Conservation (phyloP, 2,888 invertebrate species). For the Tenodera sinensis region DNA sequence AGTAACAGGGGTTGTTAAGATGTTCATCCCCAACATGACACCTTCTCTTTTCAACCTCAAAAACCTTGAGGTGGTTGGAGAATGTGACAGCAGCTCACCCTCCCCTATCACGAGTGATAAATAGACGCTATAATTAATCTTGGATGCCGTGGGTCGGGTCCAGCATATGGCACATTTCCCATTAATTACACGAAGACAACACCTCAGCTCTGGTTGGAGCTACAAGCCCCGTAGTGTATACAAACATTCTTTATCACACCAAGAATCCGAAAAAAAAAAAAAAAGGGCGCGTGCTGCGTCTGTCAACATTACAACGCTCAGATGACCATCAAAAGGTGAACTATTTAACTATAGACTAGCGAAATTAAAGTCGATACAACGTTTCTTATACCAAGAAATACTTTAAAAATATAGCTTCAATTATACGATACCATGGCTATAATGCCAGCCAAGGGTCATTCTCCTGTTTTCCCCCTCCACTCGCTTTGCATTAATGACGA, state of each 20-base stretch:
- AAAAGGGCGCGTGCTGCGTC: not conserved
- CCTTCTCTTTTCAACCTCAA: not conserved
- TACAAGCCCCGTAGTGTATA: not conserved
- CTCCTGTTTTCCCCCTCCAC: too few species aligned
- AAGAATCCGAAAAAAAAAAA: not conserved
- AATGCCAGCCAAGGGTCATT: too few species aligned
- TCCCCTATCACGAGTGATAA: conserved; percentile 16
- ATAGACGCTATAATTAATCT: conserved; percentile 24
- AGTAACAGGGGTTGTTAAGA: not conserved
- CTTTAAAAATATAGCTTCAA: too few species aligned
- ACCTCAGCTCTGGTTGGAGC: not conserved
- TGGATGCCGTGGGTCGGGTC: not conserved
- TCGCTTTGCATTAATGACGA: too few species aligned
- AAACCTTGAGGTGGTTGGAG: not conserved
- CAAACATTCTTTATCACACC: not conserved
- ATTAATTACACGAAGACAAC: not conserved
- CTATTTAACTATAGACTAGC: too few species aligned
- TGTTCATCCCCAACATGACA: not conserved
- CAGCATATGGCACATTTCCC: not conserved
- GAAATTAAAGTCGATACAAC: too few species aligned
- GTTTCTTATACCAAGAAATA: too few species aligned
- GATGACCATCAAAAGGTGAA: not conserved
- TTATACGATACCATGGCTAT: too few species aligned
- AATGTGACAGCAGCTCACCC: not conserved
- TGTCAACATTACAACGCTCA: not conserved